A percentile compares a stretch with the other conserved stretches of the same genome.
Evolutionary conservation across 2,888 invertebrate species (phyloP).

Genomic region (Xestia sexstrigata): DNA sequence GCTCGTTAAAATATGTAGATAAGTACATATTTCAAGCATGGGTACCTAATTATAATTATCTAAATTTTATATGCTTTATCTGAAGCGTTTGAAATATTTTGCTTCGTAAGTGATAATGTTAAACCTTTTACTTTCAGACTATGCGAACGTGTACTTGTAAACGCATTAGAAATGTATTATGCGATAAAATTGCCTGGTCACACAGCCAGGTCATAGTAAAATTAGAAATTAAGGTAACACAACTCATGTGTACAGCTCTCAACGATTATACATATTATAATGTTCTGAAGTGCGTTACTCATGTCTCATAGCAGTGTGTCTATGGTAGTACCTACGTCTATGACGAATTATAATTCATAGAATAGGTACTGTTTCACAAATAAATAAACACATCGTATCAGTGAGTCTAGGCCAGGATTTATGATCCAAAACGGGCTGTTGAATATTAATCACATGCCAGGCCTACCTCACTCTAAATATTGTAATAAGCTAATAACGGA

Average conservation of each 20-base stretch:
- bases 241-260: neutral
- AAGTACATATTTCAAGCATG: slow-evolving; percentile 36
- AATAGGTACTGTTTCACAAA: slow-evolving; percentile 26
- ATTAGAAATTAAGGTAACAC: neutral
- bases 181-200: neutral
- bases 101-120: slow-evolving; percentile 4
- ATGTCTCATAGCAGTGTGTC: slow-evolving; percentile 4
- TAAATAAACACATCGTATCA: slow-evolving; percentile 24
- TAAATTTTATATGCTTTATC: slow-evolving; percentile 25
- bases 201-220: neutral
- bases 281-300: neutral
- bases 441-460: slow-evolving; percentile 32
- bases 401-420: slow-evolving; percentile 16
- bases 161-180: neutral
- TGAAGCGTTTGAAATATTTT: slow-evolving; percentile 29
- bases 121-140: slow-evolving; percentile 4
- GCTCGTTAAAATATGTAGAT: slow-evolving; percentile 26
- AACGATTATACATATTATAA: neutral
- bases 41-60: slow-evolving; percentile 28
- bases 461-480: neutral
- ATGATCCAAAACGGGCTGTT: slow-evolving; percentile 15
- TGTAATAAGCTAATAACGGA: neutral
- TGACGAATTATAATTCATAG: slow-evolving; percentile 39
- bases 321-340: neutral
- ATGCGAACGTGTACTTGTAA: slow-evolving; percentile 10